Evolutionary conservation across 2,888 invertebrate genomes (phyloP).

Genomic region (Hypolimnas misippus): DNA sequence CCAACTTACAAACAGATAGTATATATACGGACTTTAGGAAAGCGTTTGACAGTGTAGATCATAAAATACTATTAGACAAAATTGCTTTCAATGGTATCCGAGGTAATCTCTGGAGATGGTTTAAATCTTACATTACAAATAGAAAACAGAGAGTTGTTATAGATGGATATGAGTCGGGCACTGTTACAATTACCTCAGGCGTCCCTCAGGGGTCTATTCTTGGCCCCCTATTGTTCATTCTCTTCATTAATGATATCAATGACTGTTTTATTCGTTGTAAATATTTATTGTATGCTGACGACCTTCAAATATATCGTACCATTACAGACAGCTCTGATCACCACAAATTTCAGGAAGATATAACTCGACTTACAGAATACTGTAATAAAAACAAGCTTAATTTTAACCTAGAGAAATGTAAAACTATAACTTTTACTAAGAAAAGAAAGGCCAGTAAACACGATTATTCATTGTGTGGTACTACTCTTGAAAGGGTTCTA

Average conservation of each 20-base stretch:
- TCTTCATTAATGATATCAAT: slow-evolving; percentile 38
- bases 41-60: no score
- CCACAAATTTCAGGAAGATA: slow-evolving; percentile 33
- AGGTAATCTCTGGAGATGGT: not conserved
- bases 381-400: slow-evolving; percentile 35
- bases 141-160: slow-evolving; percentile 39
- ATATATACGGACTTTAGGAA: no score
- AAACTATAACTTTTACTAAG: slow-evolving; percentile 40
- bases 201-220: slow-evolving; percentile 44
- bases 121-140: slow-evolving; percentile 39
- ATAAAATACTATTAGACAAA: no score
- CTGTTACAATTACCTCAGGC: slow-evolving; percentile 32
- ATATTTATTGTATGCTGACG: slow-evolving; percentile 39
- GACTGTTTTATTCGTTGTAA: slow-evolving; percentile 19
- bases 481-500: no score
- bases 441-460: slow-evolving; percentile 20
- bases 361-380: slow-evolving; percentile 35
- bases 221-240: slow-evolving; percentile 38
- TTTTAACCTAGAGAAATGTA: slow-evolving; percentile 37
- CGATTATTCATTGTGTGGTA: no score
- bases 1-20: not conserved
- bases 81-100: no score
- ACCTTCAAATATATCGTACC: slow-evolving; percentile 35
- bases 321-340: slow-evolving; percentile 23
- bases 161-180: slow-evolving; percentile 19